Conservation (phyloP, 1,140 invertebrate genomes). For the Catajapyx aquilonaris region DNA sequence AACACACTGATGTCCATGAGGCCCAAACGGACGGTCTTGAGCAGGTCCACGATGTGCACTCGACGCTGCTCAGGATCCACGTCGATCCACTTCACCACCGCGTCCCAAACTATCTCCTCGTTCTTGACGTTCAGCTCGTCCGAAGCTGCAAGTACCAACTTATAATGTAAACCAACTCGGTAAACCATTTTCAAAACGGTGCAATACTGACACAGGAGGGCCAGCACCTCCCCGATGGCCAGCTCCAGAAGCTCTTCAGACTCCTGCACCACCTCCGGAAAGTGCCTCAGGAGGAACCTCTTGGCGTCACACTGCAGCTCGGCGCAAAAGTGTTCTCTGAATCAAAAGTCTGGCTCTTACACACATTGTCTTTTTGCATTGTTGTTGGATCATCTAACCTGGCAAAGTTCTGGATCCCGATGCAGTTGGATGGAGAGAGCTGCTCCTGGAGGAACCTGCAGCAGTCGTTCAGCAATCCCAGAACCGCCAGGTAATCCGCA, state of each 20-base stretch:
- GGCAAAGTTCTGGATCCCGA: conserved; percentile 61
- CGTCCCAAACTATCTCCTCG: conserved; percentile 42
- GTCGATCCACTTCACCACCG: conserved; percentile 37
- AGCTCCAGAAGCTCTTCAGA: conserved; percentile 50
- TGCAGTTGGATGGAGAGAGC: conserved; percentile 50
- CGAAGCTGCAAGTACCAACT: conserved; percentile 16
- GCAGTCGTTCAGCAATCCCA: conserved; percentile 52
- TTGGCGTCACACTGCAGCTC: conserved; percentile 42
- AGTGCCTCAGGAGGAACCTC: conserved; percentile 47
- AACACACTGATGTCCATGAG: conserved; percentile 64
- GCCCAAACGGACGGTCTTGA: conserved; percentile 60
- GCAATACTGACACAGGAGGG: conserved; percentile 30
- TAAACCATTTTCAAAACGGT: neutral
- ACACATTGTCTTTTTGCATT: neutral
- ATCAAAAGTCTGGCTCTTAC: neutral
- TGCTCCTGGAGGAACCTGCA: conserved; percentile 41
- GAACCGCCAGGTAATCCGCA: conserved; percentile 45
- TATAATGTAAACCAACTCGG: neutral
- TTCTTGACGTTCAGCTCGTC: conserved; percentile 38
- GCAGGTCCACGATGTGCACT: conserved; percentile 41
- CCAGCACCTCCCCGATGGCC: conserved; percentile 39
- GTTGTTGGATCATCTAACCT: too few species aligned
- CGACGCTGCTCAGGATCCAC: conserved; percentile 36
- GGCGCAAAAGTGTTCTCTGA: conserved; percentile 40
- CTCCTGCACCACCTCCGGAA: conserved; percentile 31